A percentile compares a stretch with the other conserved stretches of the same genome.
Conservation (phyloP, 2,797 vertebrate genomes). For the Pyrocephalus nanus region DNA sequence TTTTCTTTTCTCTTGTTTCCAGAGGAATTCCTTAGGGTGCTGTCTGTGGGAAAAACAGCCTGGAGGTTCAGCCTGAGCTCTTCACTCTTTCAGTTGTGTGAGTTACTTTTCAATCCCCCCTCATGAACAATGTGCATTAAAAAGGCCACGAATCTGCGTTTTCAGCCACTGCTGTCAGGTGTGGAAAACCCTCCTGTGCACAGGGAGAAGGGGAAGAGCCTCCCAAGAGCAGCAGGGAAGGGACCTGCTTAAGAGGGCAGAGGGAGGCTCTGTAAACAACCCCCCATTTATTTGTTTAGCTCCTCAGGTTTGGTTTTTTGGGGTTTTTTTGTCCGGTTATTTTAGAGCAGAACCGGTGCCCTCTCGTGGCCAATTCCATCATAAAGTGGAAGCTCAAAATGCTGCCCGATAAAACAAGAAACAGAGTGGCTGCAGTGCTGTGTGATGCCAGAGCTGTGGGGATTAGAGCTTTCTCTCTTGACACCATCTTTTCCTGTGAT, state of each 20-base stretch:
- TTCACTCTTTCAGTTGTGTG: background rate
- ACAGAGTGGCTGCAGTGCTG: background rate
- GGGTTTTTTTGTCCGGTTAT: background rate
- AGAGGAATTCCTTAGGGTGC: background rate
- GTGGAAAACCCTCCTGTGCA: background rate
- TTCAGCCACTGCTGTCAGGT: background rate
- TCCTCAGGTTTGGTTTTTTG: background rate
- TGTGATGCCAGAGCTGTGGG: background rate
- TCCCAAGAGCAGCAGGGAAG: background rate
- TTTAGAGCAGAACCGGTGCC: background rate
- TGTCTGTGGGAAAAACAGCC: background rate
- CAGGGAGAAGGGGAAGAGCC: background rate
- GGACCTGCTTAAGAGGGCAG: background rate
- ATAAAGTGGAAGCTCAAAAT: background rate
- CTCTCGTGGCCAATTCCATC: background rate
- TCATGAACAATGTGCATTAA: rapidly evolving
- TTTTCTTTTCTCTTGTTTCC: background rate
- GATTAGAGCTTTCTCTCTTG: background rate
- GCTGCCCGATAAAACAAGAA: background rate
- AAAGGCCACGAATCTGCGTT: background rate
- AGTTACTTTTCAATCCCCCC: background rate
- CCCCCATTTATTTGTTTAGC: background rate
- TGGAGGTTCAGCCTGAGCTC: background rate
- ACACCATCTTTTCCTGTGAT: background rate
- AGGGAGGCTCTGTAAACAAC: background rate